A percentile compares a stretch with the other conserved stretches of the same genome.
Conservation (phyloP, 2,113 vertebrate genomes). For the Cavia aperea region DNA sequence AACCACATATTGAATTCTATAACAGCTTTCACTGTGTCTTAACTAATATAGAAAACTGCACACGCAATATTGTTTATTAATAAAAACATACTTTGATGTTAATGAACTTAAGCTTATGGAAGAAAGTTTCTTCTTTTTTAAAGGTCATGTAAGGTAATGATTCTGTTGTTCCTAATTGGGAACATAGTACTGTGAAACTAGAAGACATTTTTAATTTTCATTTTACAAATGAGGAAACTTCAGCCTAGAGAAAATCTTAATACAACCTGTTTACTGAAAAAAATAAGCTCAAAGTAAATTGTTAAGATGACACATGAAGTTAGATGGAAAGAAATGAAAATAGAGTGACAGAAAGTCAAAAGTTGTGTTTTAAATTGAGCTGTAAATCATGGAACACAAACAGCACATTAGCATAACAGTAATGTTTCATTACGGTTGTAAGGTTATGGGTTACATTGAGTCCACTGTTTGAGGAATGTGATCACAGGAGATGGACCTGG, state of each 20-base stretch:
- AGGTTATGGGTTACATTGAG: not conserved
- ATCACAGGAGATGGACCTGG: not conserved
- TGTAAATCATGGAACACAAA: not conserved
- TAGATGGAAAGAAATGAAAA: not conserved
- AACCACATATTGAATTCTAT: not conserved
- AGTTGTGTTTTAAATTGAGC: not conserved
- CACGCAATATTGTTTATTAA: not conserved
- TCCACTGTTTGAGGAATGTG: not conserved
- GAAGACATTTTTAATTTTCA: not conserved
- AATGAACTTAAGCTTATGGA: not conserved
- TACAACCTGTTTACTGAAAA: not conserved
- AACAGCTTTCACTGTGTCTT: not conserved
- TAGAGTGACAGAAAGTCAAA: not conserved
- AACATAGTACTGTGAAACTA: not conserved
- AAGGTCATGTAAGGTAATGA: not conserved
- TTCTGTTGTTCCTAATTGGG: not conserved
- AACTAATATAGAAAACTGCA: not conserved
- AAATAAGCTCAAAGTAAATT: not conserved
- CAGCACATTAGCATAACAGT: not conserved
- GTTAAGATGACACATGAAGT: not conserved
- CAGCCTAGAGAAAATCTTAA: not conserved
- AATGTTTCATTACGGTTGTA: not conserved
- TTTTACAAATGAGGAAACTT: not conserved
- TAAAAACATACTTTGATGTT: not conserved
- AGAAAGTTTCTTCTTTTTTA: not conserved